A percentile compares a stretch with the other conserved stretches of the same genome.
These are phyloP conservation scores for Spermophilus dauricus DNA, from an alignment of 2,113 vertebrate genomes.

Conservation along the genomic window DNA sequence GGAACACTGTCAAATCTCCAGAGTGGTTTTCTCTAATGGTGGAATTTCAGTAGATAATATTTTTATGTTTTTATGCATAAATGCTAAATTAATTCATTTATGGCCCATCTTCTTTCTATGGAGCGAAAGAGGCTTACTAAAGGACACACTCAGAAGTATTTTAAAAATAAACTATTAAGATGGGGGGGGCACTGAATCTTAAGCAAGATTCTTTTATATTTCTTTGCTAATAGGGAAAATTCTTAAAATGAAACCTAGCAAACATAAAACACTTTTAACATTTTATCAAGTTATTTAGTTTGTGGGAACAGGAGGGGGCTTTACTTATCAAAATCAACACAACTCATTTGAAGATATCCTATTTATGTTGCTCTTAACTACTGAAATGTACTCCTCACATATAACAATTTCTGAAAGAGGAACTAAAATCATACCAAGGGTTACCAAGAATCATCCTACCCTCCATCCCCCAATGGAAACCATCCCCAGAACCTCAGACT, in stretches of 20 bases:
- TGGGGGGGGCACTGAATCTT: background rate
- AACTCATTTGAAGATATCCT: slow-evolving; percentile 47
- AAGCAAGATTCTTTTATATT: slow-evolving; percentile 60
- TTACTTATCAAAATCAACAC: slow-evolving; percentile 63
- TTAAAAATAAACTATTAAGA: background rate
- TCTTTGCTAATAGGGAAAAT: slow-evolving; percentile 60
- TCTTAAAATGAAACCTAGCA: slow-evolving; percentile 71
- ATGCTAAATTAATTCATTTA: background rate
- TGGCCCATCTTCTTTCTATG: background rate
- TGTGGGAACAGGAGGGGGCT: slow-evolving; percentile 26
- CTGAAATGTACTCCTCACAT: slow-evolving; percentile 26
- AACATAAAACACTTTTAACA: slow-evolving; percentile 73
- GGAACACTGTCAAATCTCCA: background rate
- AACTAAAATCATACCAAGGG: background rate
- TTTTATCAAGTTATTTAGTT: slow-evolving; percentile 62
- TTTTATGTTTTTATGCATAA: background rate
- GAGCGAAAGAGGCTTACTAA: background rate
- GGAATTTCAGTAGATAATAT: background rate
- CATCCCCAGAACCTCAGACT: slow-evolving; percentile 51
- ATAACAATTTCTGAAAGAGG: slow-evolving; percentile 42
- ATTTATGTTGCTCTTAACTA: slow-evolving; percentile 50
- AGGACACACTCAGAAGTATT: background rate
- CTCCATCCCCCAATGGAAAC: background rate
- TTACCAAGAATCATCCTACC: slow-evolving; percentile 12
- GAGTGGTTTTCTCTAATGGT: background rate